Evolutionary conservation across 2,888 invertebrate genomes (phyloP), one percentile per base, ranked within the genome.

Genomic region (Andrena haemorrhoa): DNA sequence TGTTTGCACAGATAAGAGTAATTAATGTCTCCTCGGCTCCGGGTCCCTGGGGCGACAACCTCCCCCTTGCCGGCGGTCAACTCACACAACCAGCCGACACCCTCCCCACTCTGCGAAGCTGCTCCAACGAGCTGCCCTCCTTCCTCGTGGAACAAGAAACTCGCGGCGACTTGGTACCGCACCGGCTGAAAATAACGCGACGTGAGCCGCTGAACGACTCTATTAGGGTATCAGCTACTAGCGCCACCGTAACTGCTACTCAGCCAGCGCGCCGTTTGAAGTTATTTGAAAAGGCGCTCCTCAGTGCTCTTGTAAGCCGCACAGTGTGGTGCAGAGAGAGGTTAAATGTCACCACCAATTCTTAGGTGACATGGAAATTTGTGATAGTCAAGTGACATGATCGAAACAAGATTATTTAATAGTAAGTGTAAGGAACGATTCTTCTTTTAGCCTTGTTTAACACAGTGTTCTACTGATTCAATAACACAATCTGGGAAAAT

Each of bases 1-100:
- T 90, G 91, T 90, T 90, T 90, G 88, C 90, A 83, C 88, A 87
- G 91, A 91, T 91, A 91, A 91, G 91, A 90, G 90, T 91, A 91
- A 91, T 91, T 91, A 91, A 91, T 90, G 90, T 90, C 89, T 86
- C 76, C 86, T 68, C 85, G 83, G 86, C 77, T 80, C 77, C 82
- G 75, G 82, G 82, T 72, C 75, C 69, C 64, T 68, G 73, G 58
- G 60, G 53, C 77, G 74, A 41, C 81, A 63, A 63, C 66, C 78
- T 69, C 71, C 70, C 41, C 74, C 53, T 65, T 56, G 60, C 64
- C 58, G 29, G 56, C 64, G 29, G 66, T 35, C 29, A 64, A 70
- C 64, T 31, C 58, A 53, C 64, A 51, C 53, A 29, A 10, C 26
- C 35, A 47, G 26, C n/a, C 60, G 20, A 68, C 61, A 29, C 41